Conservation (phyloP, 2,888 invertebrate genomes). For the Atethmia centrago region DNA sequence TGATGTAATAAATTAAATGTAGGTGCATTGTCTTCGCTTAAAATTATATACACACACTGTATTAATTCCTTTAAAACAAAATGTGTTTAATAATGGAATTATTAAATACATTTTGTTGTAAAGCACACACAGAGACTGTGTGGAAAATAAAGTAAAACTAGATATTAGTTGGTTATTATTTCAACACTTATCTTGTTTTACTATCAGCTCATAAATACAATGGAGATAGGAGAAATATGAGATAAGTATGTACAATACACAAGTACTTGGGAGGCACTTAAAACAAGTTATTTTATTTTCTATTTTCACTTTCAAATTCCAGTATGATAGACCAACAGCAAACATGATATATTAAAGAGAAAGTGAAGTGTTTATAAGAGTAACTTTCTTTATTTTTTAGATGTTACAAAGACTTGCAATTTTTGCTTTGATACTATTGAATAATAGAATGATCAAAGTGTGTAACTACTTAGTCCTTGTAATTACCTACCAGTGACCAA, state of each 20-base stretch:
- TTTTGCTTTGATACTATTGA: neutral
- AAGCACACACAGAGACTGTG: neutral
- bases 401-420: neutral
- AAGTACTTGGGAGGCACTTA: neutral
- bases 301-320: constrained; percentile 47
- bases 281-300: constrained; percentile 27
- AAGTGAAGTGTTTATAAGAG: constrained; percentile 26
- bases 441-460: neutral
- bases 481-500: neutral
- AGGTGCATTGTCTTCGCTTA: too few species aligned
- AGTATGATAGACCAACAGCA: constrained; percentile 22
- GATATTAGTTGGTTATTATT: constrained; percentile 18
- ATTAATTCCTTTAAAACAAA: neutral
- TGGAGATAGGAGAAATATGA: constrained; percentile 12
- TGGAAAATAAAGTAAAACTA: neutral
- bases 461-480: neutral
- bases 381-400: constrained; percentile 30
- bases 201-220: constrained; percentile 21
- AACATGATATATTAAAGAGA: constrained; percentile 47
- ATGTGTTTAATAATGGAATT: too few species aligned
- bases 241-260: constrained; percentile 11
- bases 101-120: too few species aligned
- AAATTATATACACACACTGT: too few species aligned
- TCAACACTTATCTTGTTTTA: constrained; percentile 18
- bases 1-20: too few species aligned